Evolutionary conservation across 2,797 vertebrate species (phyloP), one percentile per base, ranked within the genome.

Genomic region (Jordanella pulchra): DNA sequence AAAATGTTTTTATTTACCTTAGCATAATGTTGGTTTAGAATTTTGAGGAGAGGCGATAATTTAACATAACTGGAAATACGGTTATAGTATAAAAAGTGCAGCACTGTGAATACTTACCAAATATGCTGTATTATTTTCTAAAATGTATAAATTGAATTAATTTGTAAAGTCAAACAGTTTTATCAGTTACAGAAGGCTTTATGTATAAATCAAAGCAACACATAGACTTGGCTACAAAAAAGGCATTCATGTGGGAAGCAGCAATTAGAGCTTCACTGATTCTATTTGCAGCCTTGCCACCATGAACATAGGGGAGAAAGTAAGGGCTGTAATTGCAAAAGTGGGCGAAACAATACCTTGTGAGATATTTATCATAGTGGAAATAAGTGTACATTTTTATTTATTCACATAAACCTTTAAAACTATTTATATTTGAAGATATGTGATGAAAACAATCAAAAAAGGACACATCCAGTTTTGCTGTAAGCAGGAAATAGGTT

Each of bases 231-330:
- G 23, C 55, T 60, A 15, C 3, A 54, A 39, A 1, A 39, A 48
- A 69, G 15, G 67, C 39, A 54, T 67, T 75, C 68, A 64, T 65
- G 15, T 79, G 61, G 63, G 42, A 51, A 61, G 39, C 50, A 54
- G 55, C 64, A 69, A 78, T 78, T 81, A 65, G 53, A 64, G 47
- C 42, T 45, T 67, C 3, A 53, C 51, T 48, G 39, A 53, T 35
- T 76, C 50, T 56, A 53, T 61, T 67, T 77, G 55, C 51, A 67
- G 54, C 68, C 44, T 75, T 60, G 56, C 30, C 18, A 45, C 39
- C 30, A 17, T 56, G 23, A 1, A 54, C 0, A 21, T 25, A 11
- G 12, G 68, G 18, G 10, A 47, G 25, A 64, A 73, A 28, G 44
- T 30, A n/a, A 56, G 63, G 0, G 60, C 47, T 48, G 1, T 65